Evolutionary conservation across 2,797 vertebrate species (phyloP).

Genomic region (Falco rusticolus): DNA sequence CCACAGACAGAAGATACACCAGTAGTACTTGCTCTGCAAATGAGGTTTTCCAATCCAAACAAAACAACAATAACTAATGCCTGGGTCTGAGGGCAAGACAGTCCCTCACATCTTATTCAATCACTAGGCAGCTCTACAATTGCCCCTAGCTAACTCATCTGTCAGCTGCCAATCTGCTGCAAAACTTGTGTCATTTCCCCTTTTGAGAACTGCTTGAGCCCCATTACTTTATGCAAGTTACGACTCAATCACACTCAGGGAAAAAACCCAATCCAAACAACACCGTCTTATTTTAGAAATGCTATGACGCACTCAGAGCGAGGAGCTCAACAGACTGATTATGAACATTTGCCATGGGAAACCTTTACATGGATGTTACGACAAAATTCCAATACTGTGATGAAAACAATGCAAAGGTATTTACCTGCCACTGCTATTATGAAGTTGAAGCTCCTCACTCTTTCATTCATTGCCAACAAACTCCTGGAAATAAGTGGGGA

Average conservation of each 20-base stretch:
- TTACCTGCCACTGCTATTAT: not conserved
- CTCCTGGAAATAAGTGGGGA: not conserved
- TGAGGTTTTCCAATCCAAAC: not conserved
- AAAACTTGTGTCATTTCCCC: not conserved
- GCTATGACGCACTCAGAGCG: not conserved
- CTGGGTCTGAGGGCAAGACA: not conserved
- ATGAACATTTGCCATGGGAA: not conserved
- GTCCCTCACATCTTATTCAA: not conserved
- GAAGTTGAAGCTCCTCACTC: not conserved
- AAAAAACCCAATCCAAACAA: not conserved
- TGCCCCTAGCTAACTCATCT: not conserved
- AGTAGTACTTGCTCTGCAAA: not conserved
- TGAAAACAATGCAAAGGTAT: not conserved
- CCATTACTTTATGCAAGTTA: slow-evolving; percentile 18
- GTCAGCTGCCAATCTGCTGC: not conserved
- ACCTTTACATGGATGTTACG: not conserved
- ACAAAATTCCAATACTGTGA: not conserved
- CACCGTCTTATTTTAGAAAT: slow-evolving; percentile 13
- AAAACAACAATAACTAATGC: not conserved
- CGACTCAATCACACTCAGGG: slow-evolving; percentile 21
- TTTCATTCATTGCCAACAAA: not conserved
- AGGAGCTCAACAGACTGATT: not conserved
- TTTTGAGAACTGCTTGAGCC: not conserved
- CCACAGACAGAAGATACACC: not conserved
- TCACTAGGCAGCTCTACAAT: not conserved